Base-by-base conservation (phyloP, 2,888 invertebrate species). In the Eilema sororculum region DNA sequence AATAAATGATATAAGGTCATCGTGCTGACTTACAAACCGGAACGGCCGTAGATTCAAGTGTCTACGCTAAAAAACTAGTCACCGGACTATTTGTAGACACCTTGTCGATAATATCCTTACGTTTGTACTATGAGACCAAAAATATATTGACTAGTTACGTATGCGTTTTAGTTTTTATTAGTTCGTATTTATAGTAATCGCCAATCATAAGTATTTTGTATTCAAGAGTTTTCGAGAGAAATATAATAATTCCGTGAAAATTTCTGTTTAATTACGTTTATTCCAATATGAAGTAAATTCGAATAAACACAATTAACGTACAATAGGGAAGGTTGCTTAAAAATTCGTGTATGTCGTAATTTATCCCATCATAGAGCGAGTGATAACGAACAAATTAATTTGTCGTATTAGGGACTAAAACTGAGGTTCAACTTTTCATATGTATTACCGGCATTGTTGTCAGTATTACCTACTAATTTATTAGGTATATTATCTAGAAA, bases 11-110 rank as follows among this genome's bases (percentile, higher is more conserved):
- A 89, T 91, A 93, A 91, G 95, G 94, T 95, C 95, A 94, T 94
- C 91, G 95, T 88, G 92, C 95, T 87, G 87, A 91, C 93, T 81
- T 89, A 91, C 93, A 91, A 94, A 94, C 95, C 94, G 95, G 95
- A 95, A 95, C 95, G 91, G 84, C 86, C 87, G 87, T 90, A 90
- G 89, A 89, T 88, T 90, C 90, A 90, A 91, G 90, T 89, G 90
- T 89, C 84, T 87, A 83, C 80, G 79, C 84, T 86, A 89, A 94
- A 93, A 92, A 93, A 92, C 90, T 87, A 87, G 90, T 87, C 89
- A 87, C 85, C 80, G 83, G 81, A 90, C 89, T 90, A 88, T 89
- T 89, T 85, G 87, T 86, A 85, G 81, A 83, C 74, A 80, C 79
- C 77, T 84, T 84, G 85, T 86, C 83, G 79, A 80, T 86, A 85